phyloP scores from a whole-genome alignment of 2,113 vertebrate genomes.

The Myanophis thanlyinensis region DNA sequence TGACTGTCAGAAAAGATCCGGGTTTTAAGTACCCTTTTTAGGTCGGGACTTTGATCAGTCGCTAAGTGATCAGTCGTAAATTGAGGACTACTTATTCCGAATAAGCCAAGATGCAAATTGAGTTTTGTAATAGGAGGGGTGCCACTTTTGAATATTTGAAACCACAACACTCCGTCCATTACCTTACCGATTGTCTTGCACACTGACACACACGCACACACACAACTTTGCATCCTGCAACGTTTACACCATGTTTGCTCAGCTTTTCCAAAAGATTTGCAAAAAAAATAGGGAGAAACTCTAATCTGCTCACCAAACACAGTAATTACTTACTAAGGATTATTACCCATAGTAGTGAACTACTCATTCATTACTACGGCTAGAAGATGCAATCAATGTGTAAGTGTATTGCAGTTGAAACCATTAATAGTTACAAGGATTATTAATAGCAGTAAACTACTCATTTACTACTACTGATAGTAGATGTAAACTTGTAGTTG shows the following conservation, averaged over 20 bases:
- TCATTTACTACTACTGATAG: not conserved
- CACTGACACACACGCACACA: not conserved
- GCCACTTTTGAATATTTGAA: not conserved
- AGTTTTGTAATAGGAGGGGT: not conserved
- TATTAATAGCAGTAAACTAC: not conserved
- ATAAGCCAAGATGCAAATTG: not conserved
- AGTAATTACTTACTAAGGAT: not conserved
- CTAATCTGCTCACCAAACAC: not conserved
- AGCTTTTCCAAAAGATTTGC: not conserved
- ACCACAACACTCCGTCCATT: not conserved
- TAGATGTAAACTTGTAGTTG: too few relatives aligned
- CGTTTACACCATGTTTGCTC: not conserved
- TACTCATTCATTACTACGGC: not conserved
- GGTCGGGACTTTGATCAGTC: too few relatives aligned
- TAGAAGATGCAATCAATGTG: not conserved
- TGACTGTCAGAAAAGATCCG: too few relatives aligned
- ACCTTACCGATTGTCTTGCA: not conserved
- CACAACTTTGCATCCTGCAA: not conserved
- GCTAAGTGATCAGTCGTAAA: not conserved
- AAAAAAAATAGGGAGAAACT: not conserved
- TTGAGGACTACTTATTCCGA: not conserved
- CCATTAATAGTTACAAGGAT: not conserved
- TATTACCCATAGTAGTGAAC: not conserved
- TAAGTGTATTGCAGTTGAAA: not conserved
- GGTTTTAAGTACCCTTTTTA: too few relatives aligned